These are phyloP conservation scores for Esperia sulphurella DNA, from an alignment of 2,888 invertebrate species.

Conservation along the genomic window DNA sequence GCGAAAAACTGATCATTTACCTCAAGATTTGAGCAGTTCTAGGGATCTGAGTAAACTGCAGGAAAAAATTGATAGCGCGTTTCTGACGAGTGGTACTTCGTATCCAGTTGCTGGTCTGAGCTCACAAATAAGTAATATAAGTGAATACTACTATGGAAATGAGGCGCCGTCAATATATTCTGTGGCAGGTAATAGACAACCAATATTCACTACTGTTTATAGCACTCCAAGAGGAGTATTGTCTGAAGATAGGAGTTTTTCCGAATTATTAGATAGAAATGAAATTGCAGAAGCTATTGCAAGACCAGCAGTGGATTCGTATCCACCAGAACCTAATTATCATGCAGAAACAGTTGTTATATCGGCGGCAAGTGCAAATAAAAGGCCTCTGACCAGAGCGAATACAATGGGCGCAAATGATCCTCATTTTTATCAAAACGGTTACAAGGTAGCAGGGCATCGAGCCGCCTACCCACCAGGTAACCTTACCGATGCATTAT, in stretches of 20 bases:
- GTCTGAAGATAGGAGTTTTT: conserved; percentile 82
- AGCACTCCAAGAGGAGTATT: conserved; percentile 83
- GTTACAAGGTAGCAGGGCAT: conserved; percentile 82
- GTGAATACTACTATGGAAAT: conserved; percentile 66
- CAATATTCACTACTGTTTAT: conserved; percentile 86
- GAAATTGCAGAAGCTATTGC: conserved; percentile 61
- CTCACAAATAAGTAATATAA: conserved; percentile 52
- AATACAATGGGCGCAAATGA: conserved; percentile 78
- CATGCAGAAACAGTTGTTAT: conserved; percentile 78
- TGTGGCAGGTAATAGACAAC: conserved; percentile 85
- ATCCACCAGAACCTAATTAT: conserved; percentile 78
- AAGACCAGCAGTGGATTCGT: conserved; percentile 57
- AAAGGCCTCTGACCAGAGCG: conserved; percentile 78
- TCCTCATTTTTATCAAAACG: conserved; percentile 78
- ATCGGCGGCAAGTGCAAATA: conserved; percentile 53
- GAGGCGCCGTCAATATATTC: conserved; percentile 86
- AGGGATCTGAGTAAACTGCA: conserved; percentile 53
- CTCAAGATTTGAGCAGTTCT: conserved; percentile 46
- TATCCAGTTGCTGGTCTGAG: conserved; percentile 45
- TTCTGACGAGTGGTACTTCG: conserved; percentile 46
- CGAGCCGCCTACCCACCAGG: conserved; percentile 85
- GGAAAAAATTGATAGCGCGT: conserved; percentile 47
- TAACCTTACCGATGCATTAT: conserved; percentile 87
- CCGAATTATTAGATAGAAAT: conserved; percentile 83
- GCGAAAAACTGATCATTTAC: conserved; percentile 39